phyloP scores from a whole-genome alignment of 1,140 invertebrate species.

The Drosophila paulistorum region DNA sequence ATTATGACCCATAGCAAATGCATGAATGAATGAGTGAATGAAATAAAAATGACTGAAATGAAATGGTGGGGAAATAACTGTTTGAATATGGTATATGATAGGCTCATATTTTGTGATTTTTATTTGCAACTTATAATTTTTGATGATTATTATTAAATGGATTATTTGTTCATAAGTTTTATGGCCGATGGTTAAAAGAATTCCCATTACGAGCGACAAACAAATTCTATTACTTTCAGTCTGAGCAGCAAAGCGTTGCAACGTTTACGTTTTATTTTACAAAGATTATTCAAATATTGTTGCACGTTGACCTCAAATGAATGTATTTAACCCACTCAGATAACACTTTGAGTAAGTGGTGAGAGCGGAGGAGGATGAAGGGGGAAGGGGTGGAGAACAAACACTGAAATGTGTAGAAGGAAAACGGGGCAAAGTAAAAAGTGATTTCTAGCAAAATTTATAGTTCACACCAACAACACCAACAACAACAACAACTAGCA shows the following conservation, averaged over 20 bases:
- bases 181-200: slow-evolving; percentile 20
- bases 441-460: slow-evolving; percentile 56
- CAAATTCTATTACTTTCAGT: neutral
- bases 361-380: neutral
- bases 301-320: slow-evolving; percentile 64
- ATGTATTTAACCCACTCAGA: slow-evolving; percentile 58
- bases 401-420: neutral
- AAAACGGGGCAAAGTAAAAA: slow-evolving; percentile 1
- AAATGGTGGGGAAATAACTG: neutral
- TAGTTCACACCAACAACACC: slow-evolving; percentile 54
- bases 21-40: slow-evolving; percentile 43
- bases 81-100: slow-evolving; percentile 68
- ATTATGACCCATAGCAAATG: slow-evolving; percentile 59
- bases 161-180: slow-evolving; percentile 29
- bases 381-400: neutral
- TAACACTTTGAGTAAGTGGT: slow-evolving; percentile 36
- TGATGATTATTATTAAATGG: slow-evolving; percentile 48
- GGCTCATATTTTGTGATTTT: slow-evolving; percentile 73
- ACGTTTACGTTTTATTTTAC: slow-evolving; percentile 51
- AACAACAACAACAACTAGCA: neutral
- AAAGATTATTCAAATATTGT: slow-evolving; percentile 78
- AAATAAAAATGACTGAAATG: slow-evolving; percentile 15
- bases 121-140: slow-evolving; percentile 71
- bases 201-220: neutral
- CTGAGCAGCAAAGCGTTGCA: slow-evolving; percentile 26